Conservation (phyloP, 2,113 vertebrate species). For the Petromus typicus region DNA sequence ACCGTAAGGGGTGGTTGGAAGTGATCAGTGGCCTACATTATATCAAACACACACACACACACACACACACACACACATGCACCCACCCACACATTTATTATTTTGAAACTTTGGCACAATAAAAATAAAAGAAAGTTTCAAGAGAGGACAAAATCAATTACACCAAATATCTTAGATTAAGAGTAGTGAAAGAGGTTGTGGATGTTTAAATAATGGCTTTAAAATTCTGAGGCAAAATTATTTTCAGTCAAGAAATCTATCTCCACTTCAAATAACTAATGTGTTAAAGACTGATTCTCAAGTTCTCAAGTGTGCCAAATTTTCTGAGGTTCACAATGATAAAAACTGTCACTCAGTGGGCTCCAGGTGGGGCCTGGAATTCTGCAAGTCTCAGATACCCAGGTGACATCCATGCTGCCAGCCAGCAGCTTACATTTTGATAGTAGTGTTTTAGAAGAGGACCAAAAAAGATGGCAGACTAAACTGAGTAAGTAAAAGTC, state of each 20-base stretch:
- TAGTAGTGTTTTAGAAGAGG: neutral
- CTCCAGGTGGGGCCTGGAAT: neutral
- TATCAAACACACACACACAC: neutral
- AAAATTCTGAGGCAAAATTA: conserved; percentile 5
- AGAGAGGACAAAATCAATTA: neutral
- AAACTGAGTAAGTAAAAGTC: neutral
- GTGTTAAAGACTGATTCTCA: neutral
- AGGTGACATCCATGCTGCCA: no score
- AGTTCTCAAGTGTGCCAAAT: neutral
- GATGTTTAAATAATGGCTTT: neutral
- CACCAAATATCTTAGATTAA: neutral
- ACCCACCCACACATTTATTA: neutral
- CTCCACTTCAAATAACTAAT: neutral
- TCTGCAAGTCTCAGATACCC: neutral
- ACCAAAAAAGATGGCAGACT: neutral
- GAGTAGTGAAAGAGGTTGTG: neutral
- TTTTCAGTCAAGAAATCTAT: neutral
- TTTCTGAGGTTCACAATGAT: neutral
- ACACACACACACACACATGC: neutral
- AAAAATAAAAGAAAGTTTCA: neutral
- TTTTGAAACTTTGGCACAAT: conserved; percentile 11
- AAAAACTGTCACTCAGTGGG: neutral
- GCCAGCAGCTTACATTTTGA: neutral
- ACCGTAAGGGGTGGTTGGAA: neutral
- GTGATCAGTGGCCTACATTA: neutral